These are phyloP conservation scores for Stegodyphus dumicola DNA, from an alignment of 1,140 invertebrate species.

Conservation along the genomic window DNA sequence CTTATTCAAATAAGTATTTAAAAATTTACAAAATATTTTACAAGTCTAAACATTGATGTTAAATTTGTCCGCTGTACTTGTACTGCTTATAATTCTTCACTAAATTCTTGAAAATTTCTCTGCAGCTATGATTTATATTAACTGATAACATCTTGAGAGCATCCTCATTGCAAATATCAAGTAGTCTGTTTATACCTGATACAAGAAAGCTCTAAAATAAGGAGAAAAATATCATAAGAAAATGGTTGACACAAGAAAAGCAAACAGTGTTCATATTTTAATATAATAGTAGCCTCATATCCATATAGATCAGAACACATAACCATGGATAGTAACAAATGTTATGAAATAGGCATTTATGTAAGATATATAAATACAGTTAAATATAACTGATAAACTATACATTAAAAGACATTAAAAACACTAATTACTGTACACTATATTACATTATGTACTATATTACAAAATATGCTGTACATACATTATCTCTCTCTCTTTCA, in stretches of 20 bases:
- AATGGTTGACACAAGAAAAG: not conserved
- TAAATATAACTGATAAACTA: too few relatives aligned
- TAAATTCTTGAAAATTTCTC: constrained; percentile 30
- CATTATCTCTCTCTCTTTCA: too few relatives aligned
- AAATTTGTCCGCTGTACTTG: constrained; percentile 7
- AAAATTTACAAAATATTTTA: not conserved
- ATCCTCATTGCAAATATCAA: constrained; percentile 33
- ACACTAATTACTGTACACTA: too few relatives aligned
- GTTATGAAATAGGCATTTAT: too few relatives aligned
- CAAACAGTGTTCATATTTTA: not conserved
- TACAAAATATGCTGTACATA: too few relatives aligned
- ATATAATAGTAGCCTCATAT: not conserved
- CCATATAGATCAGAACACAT: too few relatives aligned
- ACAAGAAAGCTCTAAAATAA: constrained; percentile 23
- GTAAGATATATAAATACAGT: too few relatives aligned
- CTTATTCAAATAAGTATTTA: not conserved
- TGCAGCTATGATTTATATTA: constrained; percentile 39
- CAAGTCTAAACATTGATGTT: not conserved
- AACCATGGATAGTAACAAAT: too few relatives aligned
- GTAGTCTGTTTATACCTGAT: constrained; percentile 30
- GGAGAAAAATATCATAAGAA: not conserved
- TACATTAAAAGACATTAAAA: too few relatives aligned
- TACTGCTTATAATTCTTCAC: constrained; percentile 39
- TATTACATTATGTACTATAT: too few relatives aligned
- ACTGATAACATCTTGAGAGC: constrained; percentile 10